Evolutionary conservation across 2,888 invertebrate species (phyloP), one percentile per base, ranked within the genome.

Genomic region (Rhingia campestris): DNA sequence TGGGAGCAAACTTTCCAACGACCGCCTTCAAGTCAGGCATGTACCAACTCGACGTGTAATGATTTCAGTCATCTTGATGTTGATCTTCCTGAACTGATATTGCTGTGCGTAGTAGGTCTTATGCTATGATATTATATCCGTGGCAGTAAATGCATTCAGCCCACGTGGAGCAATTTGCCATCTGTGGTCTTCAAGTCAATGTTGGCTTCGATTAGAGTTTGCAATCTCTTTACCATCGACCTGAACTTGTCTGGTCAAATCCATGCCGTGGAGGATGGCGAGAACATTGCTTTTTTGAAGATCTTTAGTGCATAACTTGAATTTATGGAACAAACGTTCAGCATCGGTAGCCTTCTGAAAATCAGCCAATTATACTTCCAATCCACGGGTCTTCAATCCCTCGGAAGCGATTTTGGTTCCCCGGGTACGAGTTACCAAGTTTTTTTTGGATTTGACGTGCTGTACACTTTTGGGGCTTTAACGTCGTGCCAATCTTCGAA

Each of bases 401-500:
- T 99, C 99, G 2, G 99, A 98, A 10, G 99, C 99, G 90, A 99
- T 99, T 92, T 95, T 96, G 88, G 94, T 94, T 88, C 95, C 95
- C 92, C 98, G 98, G 70, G 99, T 99, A 91, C 99, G 95, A 92
- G 99, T 99, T 88, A 99, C 99, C 90, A 99, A 94, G 99, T 22
- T 22, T 99, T 93, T 99, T 99, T 87, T 99, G 99, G 90, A 99
- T 96, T 92, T 97, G 97, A 86, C 99, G 95, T 89, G 96, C 97
- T 89, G 96, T 95, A 99, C 97, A 99, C 98, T 79, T 97, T 97
- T 87, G 99, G 99, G 79, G 99, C 99, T 92, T 99, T 99, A 86
- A 99, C 97, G 96, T 99, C 99, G 91, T 99, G 99, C 99, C 99
- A 99, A 92, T 99, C 99, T 92, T 99, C 99, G 87, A 99, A 96